Evolutionary conservation across 1,140 invertebrate genomes (phyloP).

Genomic region (Rhagoletis zephyria): DNA sequence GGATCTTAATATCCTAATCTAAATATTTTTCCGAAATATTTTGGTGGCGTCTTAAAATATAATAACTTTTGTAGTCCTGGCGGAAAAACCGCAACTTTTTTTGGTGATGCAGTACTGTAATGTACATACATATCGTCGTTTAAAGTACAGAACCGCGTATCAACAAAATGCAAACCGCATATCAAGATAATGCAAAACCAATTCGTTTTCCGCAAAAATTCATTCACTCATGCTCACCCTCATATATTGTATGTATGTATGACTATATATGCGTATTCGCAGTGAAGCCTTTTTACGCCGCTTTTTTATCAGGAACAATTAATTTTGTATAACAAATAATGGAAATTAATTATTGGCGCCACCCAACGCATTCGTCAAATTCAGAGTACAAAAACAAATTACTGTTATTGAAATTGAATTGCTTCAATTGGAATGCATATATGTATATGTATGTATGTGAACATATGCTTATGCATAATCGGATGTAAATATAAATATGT

Average conservation of each 20-base stretch:
- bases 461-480: no score
- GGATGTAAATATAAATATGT: no score
- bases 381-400: background rate
- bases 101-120: no score
- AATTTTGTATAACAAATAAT: constrained; percentile 5
- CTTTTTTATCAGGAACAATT: background rate
- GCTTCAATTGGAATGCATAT: background rate
- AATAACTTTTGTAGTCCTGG: no score
- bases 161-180: background rate
- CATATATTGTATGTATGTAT: background rate
- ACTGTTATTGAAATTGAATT: background rate
- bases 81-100: no score
- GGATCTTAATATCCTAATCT: no score
- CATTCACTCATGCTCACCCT: background rate
- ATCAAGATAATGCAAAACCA: background rate
- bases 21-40: no score
- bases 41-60: no score
- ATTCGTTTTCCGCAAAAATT: background rate
- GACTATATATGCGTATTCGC: no score
- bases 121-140: no score
- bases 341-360: background rate
- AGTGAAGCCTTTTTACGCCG: background rate
- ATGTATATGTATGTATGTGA: no score
- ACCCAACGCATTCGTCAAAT: background rate
- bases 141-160: no score